Evolutionary conservation across 53 echinoderm and acorn worm genomes (phyloP).

Genomic region (Actinopyga echinites): DNA sequence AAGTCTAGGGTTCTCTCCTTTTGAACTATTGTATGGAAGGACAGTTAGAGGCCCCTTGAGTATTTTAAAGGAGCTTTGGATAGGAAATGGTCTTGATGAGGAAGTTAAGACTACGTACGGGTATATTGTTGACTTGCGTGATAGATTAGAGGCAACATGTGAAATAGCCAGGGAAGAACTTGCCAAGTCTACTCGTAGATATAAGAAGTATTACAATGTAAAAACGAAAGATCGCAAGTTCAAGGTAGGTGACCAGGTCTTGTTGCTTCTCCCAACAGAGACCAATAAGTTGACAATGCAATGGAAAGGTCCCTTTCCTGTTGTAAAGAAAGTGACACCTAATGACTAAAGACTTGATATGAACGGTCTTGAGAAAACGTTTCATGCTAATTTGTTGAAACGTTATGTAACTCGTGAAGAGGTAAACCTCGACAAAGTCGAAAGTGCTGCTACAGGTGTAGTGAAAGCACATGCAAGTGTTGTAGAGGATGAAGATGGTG

Average conservation of each 20-base stretch:
- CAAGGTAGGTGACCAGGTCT: conserved; percentile 46
- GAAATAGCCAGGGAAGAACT: conserved; percentile 54
- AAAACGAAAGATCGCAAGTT: conserved; percentile 58
- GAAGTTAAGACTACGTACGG: conserved; percentile 64
- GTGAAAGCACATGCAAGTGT: background rate
- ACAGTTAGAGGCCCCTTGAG: conserved; percentile 64
- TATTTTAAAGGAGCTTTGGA: conserved; percentile 65
- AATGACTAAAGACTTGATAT: conserved; percentile 55
- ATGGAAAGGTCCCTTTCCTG: conserved; percentile 60
- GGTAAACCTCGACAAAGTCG: background rate
- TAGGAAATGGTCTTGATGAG: conserved; percentile 22
- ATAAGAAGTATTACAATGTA: conserved; percentile 55
- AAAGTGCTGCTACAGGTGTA: background rate
- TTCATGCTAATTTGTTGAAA: conserved; percentile 67
- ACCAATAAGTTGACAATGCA: conserved; percentile 53
- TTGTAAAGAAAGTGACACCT: conserved; percentile 33
- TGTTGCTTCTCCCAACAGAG: conserved; percentile 62
- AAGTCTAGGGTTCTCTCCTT: conserved; percentile 62
- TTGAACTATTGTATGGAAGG: conserved; percentile 67
- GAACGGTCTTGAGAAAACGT: conserved; percentile 53
- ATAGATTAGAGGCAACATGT: conserved; percentile 54
- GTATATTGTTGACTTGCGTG: conserved; percentile 63
- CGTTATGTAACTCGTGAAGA: conserved; percentile 24
- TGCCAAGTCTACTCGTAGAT: conserved; percentile 44
- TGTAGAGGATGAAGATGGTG: conserved; percentile 13